These are phyloP conservation scores for Sthenelais limicola DNA, from an alignment of 2,888 invertebrate species.

Conservation along the genomic window DNA sequence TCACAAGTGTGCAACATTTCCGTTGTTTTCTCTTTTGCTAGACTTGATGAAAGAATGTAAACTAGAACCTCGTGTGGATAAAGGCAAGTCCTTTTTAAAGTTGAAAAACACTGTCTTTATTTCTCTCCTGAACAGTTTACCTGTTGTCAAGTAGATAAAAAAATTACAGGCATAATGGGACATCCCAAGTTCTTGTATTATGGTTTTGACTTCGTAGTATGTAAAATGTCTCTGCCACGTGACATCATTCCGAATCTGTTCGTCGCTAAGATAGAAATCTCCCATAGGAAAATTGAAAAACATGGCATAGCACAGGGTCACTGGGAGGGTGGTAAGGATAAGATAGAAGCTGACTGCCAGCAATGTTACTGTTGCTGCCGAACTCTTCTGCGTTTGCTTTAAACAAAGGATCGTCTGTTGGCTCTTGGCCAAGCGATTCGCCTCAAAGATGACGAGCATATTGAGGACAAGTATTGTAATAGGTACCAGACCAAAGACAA, in stretches of 20 bases:
- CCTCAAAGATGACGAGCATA: conserved; percentile 67
- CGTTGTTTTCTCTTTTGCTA: conserved; percentile 1
- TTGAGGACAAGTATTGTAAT: conserved; percentile 69
- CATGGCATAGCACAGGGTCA: conserved; percentile 60
- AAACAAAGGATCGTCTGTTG: conserved; percentile 49
- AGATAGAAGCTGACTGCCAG: conserved; percentile 66
- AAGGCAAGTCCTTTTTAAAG: too few species aligned
- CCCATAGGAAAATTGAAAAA: conserved; percentile 56
- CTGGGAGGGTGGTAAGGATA: conserved; percentile 66
- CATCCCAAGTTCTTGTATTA: conserved; percentile 64
- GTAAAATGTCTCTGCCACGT: conserved; percentile 62
- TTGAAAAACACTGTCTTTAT: conserved; percentile 55
- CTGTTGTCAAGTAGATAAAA: conserved; percentile 70
- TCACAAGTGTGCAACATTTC: conserved; percentile 20
- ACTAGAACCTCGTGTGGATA: neutral
- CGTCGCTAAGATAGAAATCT: conserved; percentile 52
- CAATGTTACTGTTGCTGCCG: conserved; percentile 70
- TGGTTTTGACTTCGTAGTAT: conserved; percentile 59
- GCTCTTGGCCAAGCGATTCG: conserved; percentile 52
- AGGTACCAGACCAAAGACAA: conserved; percentile 68
- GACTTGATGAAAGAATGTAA: neutral
- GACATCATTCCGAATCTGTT: conserved; percentile 56
- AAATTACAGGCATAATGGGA: conserved; percentile 69
- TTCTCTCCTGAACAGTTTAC: conserved; percentile 69
- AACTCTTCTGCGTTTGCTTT: conserved; percentile 49